Percentiles rank a stretch among this genome's conserved stretches.
Evolutionary conservation across 2,888 invertebrate genomes (phyloP).

Genomic region (Yponomeuta evonymella): DNA sequence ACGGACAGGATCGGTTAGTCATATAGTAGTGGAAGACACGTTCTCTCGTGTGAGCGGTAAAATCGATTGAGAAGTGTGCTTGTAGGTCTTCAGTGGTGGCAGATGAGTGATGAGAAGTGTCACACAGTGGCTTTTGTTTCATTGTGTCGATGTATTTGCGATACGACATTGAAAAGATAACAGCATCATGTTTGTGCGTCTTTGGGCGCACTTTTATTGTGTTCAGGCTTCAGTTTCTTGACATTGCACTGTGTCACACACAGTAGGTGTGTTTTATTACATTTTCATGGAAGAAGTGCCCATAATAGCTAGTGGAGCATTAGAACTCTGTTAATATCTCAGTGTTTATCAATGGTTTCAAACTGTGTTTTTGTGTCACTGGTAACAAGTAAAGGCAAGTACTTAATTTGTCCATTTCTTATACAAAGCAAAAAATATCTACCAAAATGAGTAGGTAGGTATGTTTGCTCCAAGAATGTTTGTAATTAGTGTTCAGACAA

Average conservation of each 20-base stretch:
- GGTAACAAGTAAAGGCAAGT: slow-evolving; percentile 45
- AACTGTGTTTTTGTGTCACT: slow-evolving; percentile 61
- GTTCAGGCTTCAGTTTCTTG: slow-evolving; percentile 12
- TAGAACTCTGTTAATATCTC: background rate
- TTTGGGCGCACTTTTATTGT: slow-evolving; percentile 24
- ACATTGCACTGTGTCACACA: slow-evolving; percentile 15
- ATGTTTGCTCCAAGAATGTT: too few relatives aligned
- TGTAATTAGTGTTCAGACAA: too few relatives aligned
- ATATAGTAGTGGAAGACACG: slow-evolving; percentile 54
- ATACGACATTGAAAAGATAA: slow-evolving; percentile 56
- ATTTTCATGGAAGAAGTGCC: too few relatives aligned
- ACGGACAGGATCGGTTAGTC: slow-evolving; percentile 67
- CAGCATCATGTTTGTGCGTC: slow-evolving; percentile 30
- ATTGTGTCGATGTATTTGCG: slow-evolving; percentile 54
- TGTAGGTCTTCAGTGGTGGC: slow-evolving; percentile 33
- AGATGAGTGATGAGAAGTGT: slow-evolving; percentile 51
- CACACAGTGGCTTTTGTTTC: slow-evolving; percentile 52
- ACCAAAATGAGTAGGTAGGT: too few relatives aligned
- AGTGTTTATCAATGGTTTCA: slow-evolving; percentile 52
- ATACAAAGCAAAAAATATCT: too few relatives aligned
- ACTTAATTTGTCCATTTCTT: too few relatives aligned
- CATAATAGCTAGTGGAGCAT: too few relatives aligned
- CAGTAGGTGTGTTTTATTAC: background rate
- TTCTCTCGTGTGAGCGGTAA: slow-evolving; percentile 46
- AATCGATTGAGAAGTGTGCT: slow-evolving; percentile 38